Evolutionary conservation across 1,140 invertebrate species (phyloP).

Genomic region (Caenorhabditis tropicalis): DNA sequence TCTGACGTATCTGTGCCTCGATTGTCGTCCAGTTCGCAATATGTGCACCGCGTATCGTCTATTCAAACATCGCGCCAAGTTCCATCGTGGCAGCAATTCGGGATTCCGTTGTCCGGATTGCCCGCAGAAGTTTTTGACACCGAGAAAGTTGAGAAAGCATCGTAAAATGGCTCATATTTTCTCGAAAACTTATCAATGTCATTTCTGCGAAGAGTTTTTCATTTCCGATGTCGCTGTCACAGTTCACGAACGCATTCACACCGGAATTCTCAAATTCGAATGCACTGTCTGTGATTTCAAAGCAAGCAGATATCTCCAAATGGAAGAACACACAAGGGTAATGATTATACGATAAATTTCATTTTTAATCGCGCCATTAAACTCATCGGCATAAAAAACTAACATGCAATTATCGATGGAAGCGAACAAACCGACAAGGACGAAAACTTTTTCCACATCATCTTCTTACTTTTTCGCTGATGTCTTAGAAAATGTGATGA

Average conservation of each 20-base stretch:
- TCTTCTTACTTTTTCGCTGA: no score
- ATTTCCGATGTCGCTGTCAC: conserved; percentile 67
- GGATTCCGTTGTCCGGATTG: conserved; percentile 71
- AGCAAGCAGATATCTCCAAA: conserved; percentile 68
- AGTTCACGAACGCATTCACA: conserved; percentile 69
- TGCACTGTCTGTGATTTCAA: conserved; percentile 72
- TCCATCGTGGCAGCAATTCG: conserved; percentile 69
- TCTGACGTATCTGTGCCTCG: conserved; percentile 69
- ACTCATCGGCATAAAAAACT: background rate
- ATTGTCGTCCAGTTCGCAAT: conserved; percentile 70
- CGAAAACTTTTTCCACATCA: background rate
- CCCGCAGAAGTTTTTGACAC: conserved; percentile 70
- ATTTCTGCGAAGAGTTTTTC: conserved; percentile 71
- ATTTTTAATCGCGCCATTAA: background rate
- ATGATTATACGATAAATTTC: background rate
- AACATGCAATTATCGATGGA: background rate
- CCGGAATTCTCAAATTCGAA: conserved; percentile 72
- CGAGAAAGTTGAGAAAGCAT: conserved; percentile 70
- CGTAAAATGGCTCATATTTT: conserved; percentile 72
- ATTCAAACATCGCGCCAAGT: conserved; percentile 65
- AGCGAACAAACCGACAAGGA: background rate
- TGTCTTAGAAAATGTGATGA: background rate
- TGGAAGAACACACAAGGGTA: conserved; percentile 65
- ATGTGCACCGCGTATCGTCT: conserved; percentile 67
- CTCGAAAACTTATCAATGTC: conserved; percentile 71